Percentiles rank a stretch among this genome's conserved stretches.
Evolutionary conservation across 2,797 vertebrate genomes (phyloP).

Genomic region (Sylvia borin): DNA sequence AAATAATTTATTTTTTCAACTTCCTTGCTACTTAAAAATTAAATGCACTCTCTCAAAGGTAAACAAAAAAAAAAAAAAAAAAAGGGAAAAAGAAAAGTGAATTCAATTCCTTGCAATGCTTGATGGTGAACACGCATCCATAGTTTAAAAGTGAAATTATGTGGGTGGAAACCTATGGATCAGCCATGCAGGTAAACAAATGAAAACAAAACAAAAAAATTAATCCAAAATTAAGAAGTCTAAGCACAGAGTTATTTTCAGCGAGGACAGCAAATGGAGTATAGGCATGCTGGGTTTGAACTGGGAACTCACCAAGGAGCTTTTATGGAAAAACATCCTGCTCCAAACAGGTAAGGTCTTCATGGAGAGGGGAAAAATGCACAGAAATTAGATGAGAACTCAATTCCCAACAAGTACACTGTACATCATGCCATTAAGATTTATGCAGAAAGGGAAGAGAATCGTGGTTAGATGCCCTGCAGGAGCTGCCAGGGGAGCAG

Average conservation of each 20-base stretch:
- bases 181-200: slow-evolving; percentile 74
- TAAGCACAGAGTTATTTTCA: slow-evolving; percentile 56
- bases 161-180: slow-evolving; percentile 63
- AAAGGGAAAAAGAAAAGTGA: background rate
- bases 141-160: slow-evolving; percentile 40
- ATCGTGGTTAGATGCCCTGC: background rate
- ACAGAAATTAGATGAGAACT: slow-evolving; percentile 91
- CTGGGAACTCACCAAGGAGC: slow-evolving; percentile 98
- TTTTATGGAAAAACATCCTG: slow-evolving; percentile 99
- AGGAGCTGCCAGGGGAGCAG: background rate
- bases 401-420: slow-evolving; percentile 83
- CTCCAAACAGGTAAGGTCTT: slow-evolving; percentile 99
- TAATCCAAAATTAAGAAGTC: slow-evolving; percentile 8
- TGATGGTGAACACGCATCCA: slow-evolving; percentile 39
- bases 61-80: background rate
- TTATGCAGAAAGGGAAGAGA: slow-evolving; percentile 38
- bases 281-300: slow-evolving; percentile 89
- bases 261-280: slow-evolving; percentile 76
- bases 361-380: slow-evolving; percentile 82
- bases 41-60: background rate
- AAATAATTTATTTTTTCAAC: slow-evolving; percentile 18
- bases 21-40: slow-evolving; percentile 28
- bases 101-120: slow-evolving; percentile 20
- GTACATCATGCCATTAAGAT: slow-evolving; percentile 59
- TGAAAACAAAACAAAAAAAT: slow-evolving; percentile 25